Conservation (phyloP, 2,113 vertebrate genomes). For the Bubo scandiacus region DNA sequence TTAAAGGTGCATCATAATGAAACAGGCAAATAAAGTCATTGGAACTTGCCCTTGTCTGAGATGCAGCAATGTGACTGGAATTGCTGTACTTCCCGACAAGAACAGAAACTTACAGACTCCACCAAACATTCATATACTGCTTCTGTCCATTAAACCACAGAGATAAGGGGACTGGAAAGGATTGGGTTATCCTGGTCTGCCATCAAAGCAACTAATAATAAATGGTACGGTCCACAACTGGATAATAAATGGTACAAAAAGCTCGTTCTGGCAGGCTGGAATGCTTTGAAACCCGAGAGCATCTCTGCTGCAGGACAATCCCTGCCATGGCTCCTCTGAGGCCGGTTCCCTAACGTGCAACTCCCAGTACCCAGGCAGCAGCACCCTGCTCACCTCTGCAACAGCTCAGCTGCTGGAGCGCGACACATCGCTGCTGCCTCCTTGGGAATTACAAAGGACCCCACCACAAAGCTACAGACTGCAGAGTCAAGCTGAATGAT, state of each 20-base stretch:
- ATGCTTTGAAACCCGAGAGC: not conserved
- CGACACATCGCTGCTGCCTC: accelerated
- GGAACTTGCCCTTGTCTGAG: not conserved
- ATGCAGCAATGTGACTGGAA: not conserved
- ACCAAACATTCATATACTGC: not conserved
- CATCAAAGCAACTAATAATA: not conserved
- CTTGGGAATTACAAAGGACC: not conserved
- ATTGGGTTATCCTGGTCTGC: not conserved
- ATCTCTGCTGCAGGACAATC: not conserved
- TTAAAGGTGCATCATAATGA: slow-evolving; percentile 19
- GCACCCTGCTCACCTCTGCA: too few species aligned
- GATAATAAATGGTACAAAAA: not conserved
- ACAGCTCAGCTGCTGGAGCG: too few species aligned
- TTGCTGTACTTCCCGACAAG: not conserved
- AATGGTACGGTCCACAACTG: accelerated
- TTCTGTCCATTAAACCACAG: not conserved
- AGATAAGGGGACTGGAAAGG: not conserved
- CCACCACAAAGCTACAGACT: not conserved
- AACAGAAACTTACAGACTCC: not conserved
- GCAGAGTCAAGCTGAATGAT: not conserved
- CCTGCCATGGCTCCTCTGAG: not conserved
- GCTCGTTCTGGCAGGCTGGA: not conserved
- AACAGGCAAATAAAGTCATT: not conserved
- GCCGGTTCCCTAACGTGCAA: not conserved
- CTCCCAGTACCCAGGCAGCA: not conserved